Evolutionary conservation across 2,888 invertebrate species (phyloP).

Genomic region (Drosophila kanekoi): DNA sequence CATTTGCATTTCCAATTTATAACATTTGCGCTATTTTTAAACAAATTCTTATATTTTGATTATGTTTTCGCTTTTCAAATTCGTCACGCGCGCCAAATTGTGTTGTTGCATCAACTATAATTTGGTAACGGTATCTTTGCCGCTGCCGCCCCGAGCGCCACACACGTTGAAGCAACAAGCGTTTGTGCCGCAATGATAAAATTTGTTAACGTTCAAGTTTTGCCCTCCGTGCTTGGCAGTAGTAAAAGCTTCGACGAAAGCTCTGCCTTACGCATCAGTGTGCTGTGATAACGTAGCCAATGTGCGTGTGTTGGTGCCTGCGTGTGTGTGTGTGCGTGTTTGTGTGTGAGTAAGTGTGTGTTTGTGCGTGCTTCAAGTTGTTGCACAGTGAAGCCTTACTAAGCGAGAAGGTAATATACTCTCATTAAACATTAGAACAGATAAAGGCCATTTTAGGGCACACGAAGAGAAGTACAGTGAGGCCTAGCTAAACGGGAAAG

Average conservation of each 20-base stretch:
- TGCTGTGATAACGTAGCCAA: conserved; percentile 7
- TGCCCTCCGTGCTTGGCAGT: conserved; percentile 6
- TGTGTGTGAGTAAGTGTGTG: neutral
- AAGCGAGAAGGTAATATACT: neutral
- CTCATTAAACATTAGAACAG: no score
- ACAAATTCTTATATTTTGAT: neutral
- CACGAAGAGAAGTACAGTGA: neutral
- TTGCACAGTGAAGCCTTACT: neutral
- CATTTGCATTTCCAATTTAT: conserved; percentile 9
- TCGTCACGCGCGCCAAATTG: conserved; percentile 30
- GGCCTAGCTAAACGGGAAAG: neutral
- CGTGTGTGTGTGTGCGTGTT: neutral
- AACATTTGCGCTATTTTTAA: neutral
- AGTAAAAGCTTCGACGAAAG: conserved; percentile 26
- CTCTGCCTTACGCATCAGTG: conserved; percentile 15
- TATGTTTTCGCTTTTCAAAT: conserved; percentile 14
- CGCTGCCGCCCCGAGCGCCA: conserved; percentile 3
- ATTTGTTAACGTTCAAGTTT: conserved; percentile 40
- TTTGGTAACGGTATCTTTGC: conserved; percentile 29
- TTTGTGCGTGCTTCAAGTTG: neutral
- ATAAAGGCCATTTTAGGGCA: no score
- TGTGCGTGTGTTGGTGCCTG: neutral
- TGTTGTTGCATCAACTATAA: neutral
- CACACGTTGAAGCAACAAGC: conserved; percentile 72
- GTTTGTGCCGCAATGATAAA: conserved; percentile 68